These are phyloP conservation scores for Drosophila mojavensis DNA, from an alignment of 1,140 invertebrate genomes.

Conservation along the genomic window DNA sequence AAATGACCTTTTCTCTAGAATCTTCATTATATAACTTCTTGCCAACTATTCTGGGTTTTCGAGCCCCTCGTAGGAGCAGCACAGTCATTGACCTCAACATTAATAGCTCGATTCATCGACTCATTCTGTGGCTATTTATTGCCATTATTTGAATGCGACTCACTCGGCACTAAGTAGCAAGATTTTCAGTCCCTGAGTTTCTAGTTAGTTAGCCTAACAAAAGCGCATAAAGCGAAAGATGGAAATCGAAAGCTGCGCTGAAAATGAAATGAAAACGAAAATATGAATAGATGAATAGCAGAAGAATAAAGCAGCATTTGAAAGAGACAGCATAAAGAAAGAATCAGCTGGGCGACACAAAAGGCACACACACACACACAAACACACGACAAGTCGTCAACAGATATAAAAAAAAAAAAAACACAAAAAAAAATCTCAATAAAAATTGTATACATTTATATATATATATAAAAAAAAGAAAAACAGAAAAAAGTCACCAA, in stretches of 20 bases:
- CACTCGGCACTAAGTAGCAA: background rate
- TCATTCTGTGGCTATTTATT: slow-evolving; percentile 17
- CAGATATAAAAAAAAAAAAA: background rate
- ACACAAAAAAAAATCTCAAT: slow-evolving; percentile 4
- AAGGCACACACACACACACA: slow-evolving; percentile 7
- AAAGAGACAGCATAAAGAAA: slow-evolving; percentile 8
- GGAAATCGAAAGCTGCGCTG: slow-evolving; percentile 47
- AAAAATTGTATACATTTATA: slow-evolving; percentile 43
- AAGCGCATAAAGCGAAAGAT: slow-evolving; percentile 19
- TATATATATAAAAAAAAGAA: background rate
- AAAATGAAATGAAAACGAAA: slow-evolving; percentile 43
- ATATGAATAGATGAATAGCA: background rate
- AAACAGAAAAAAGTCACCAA: slow-evolving; percentile 23
- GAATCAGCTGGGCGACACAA: slow-evolving; percentile 4
- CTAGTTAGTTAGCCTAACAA: slow-evolving; percentile 1
- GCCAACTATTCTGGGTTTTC: no score
- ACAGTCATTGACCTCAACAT: slow-evolving; percentile 1
- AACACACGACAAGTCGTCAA: slow-evolving; percentile 17
- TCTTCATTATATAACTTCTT: no score
- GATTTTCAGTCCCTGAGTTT: no score
- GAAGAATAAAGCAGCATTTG: slow-evolving; percentile 1
- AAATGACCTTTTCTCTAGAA: no score
- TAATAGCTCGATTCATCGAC: slow-evolving; percentile 11
- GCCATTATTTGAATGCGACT: background rate
- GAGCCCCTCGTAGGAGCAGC: no score